Base-by-base conservation (phyloP, 2,888 invertebrate species). In the Lumbricus terrestris region DNA sequence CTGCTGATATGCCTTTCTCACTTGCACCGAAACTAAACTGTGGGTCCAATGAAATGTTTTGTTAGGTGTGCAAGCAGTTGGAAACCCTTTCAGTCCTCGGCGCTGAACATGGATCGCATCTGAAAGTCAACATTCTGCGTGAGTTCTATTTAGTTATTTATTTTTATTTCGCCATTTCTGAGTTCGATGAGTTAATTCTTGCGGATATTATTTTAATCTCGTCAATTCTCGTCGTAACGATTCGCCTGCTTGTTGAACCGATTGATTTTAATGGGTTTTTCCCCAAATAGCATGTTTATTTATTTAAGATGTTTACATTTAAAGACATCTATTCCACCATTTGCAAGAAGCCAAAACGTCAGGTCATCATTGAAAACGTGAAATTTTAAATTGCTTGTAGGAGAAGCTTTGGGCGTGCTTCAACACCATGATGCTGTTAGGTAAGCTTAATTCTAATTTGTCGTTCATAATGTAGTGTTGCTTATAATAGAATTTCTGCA, bases 401-500 rank as follows among this genome's bases (percentile, higher is more conserved):
- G 91, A 90, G 92, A 94, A 90, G 95, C 95, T 0, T 93, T 95
- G 93, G 96, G 94, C 15, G 94, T 96, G 13, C 93, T 94, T 29
- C 98, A 98, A 94, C 98, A 99, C 94, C 98, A 99, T 94, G 98
- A 99, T 94, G 97, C 97, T 0, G 96, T 98, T 2, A 97, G 97
- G 0, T 95, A 91, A 85, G 85, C n/a, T n/a, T n/a, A n/a, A n/a
- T n/a, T 83, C n/a, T 33, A 23, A 47, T 47, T 47, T 47, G 20
- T 20, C 11, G 20, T 8, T 5, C 18, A 5, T 47, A 47, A 16
- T 69, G 4, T 3, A 16, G 8, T 8, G 8, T n/a, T 16, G 13
- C 1, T 5, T 8, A 4, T 69, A 47, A 23, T 47, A 47, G 47
- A 23, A 11, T 40, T 40, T 40, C 40, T 40, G 40, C n/a, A n/a